A percentile compares a stretch with the other conserved stretches of the same genome.
phyloP scores from a whole-genome alignment of 2,888 invertebrate species.

The Drosophila conformis region DNA sequence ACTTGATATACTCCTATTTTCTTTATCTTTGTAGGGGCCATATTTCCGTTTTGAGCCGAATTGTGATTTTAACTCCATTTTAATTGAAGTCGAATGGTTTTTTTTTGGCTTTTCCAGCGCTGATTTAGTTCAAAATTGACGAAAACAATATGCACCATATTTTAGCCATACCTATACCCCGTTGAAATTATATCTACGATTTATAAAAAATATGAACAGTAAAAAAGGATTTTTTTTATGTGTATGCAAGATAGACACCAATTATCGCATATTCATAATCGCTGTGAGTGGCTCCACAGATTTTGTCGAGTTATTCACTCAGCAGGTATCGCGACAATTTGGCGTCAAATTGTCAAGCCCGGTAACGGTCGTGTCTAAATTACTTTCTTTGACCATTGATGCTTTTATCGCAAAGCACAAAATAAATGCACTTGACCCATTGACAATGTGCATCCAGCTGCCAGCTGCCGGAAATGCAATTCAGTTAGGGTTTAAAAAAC shows the following conservation, averaged over 20 bases:
- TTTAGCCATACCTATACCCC: background rate
- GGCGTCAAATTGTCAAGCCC: slow-evolving; percentile 1
- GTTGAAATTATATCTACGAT: background rate
- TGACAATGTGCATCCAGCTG: background rate
- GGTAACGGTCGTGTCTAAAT: slow-evolving; percentile 22
- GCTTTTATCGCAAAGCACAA: background rate
- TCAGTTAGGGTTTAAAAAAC: slow-evolving; percentile 13
- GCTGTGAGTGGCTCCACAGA: slow-evolving; percentile 2
- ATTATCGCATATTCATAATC: slow-evolving; percentile 33
- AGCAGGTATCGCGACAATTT: slow-evolving; percentile 5
- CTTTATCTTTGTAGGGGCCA: background rate
- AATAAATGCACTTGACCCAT: slow-evolving; percentile 6
- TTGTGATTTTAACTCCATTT: too few relatives aligned
- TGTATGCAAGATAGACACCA: slow-evolving; percentile 1
- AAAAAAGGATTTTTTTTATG: background rate
- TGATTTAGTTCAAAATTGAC: too few relatives aligned
- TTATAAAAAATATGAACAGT: background rate
- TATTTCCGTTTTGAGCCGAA: too few relatives aligned
- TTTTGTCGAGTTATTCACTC: background rate
- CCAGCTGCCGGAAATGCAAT: slow-evolving; percentile 26
- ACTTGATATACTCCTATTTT: background rate
- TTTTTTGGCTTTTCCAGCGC: too few relatives aligned
- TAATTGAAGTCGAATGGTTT: too few relatives aligned
- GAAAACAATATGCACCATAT: background rate
- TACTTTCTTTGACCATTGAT: slow-evolving; percentile 32